phyloP scores from a whole-genome alignment of 2,797 vertebrate species.

The Mormyrops attenuatus region DNA sequence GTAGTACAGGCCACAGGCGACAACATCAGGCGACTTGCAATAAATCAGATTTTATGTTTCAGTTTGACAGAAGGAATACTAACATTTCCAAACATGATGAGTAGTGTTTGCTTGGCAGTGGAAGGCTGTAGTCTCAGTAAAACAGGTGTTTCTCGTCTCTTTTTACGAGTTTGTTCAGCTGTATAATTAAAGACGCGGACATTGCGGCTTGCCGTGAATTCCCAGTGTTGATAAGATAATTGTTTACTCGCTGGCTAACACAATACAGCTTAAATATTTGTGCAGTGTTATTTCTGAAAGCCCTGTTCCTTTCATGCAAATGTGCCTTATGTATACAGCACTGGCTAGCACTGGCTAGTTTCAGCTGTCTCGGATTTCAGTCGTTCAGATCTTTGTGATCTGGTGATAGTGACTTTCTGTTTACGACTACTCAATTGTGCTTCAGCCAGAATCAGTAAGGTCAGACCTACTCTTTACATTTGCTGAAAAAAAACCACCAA shows the following conservation, averaged over 20 bases:
- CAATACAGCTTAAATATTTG: conserved; percentile 5
- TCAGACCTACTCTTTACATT: conserved; percentile 24
- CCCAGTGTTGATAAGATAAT: conserved; percentile 1
- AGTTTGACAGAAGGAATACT: not conserved
- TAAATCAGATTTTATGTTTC: not conserved
- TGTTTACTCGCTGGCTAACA: conserved; percentile 7
- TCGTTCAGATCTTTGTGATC: not conserved
- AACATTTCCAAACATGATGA: not conserved
- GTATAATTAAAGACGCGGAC: not conserved
- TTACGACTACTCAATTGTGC: conserved; percentile 23
- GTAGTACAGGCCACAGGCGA: too few species aligned
- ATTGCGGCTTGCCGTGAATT: not conserved
- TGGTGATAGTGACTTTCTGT: not conserved
- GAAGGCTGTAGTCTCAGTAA: not conserved
- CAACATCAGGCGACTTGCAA: not conserved
- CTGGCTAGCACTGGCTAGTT: not conserved
- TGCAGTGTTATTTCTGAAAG: not conserved
- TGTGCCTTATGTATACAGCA: not conserved
- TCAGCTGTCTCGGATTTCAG: conserved; percentile 15
- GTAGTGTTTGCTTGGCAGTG: not conserved
- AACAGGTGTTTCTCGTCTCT: conserved; percentile 1
- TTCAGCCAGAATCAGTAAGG: conserved; percentile 32
- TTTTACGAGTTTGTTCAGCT: not conserved
- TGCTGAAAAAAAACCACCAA: conserved; percentile 23
- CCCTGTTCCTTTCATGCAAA: not conserved